A percentile compares a stretch with the other conserved stretches of the same genome.
These are phyloP conservation scores for Sternotherus odoratus DNA, from an alignment of 2,797 vertebrate species.

Conservation along the genomic window DNA sequence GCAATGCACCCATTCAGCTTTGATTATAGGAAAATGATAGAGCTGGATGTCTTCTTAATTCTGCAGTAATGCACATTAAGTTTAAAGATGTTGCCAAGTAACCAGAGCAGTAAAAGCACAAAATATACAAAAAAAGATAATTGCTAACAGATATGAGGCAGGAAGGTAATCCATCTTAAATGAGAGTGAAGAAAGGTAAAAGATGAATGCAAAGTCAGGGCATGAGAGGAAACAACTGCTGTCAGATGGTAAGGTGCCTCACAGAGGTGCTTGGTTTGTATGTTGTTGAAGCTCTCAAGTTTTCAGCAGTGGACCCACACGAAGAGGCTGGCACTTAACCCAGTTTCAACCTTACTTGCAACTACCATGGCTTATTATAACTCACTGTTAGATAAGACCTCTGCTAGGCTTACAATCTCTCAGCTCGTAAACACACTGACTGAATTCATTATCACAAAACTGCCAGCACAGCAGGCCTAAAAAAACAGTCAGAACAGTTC, in stretches of 20 bases:
- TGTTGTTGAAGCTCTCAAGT: not conserved
- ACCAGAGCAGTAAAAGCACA: constrained; percentile 13
- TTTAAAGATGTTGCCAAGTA: constrained; percentile 43
- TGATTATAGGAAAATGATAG: not conserved
- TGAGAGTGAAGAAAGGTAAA: not conserved
- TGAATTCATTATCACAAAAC: constrained; percentile 41
- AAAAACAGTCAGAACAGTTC: not conserved
- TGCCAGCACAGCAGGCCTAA: not conserved
- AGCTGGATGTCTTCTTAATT: not conserved
- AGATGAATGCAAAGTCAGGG: not conserved
- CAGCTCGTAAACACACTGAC: constrained; percentile 10
- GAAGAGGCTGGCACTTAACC: constrained; percentile 4
- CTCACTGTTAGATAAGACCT: constrained; percentile 39
- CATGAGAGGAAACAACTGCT: constrained; percentile 13
- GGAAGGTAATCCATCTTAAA: constrained; percentile 37
- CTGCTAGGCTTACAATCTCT: not conserved
- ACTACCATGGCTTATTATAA: constrained; percentile 34
- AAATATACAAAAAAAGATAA: constrained; percentile 32
- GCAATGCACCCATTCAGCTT: not conserved
- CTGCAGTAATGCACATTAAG: constrained; percentile 21
- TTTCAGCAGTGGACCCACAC: not conserved
- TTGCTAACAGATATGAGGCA: not conserved
- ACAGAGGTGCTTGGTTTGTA: not conserved
- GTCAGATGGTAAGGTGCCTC: not conserved
- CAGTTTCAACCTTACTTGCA: constrained; percentile 13